Percentiles rank a stretch among this genome's conserved stretches.
Evolutionary conservation across 1,140 invertebrate species (phyloP).

Genomic region (Melitaea cinxia): DNA sequence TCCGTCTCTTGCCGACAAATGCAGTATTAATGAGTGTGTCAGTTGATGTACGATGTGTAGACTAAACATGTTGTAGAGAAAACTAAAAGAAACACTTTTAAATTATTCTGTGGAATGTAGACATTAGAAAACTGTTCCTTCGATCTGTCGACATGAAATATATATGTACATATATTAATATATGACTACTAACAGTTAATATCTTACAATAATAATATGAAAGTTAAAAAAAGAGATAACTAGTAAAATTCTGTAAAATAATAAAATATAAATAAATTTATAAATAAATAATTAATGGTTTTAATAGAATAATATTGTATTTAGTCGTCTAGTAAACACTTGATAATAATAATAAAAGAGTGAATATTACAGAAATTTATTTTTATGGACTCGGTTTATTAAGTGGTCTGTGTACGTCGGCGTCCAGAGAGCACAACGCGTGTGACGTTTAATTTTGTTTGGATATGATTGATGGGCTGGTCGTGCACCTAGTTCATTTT

Average conservation of each 20-base stretch:
- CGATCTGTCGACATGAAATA: no score
- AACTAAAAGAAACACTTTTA: constrained; percentile 1
- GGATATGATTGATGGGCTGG: constrained; percentile 70
- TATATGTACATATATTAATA: no score
- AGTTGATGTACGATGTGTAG: constrained; percentile 38
- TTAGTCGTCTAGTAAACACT: background rate
- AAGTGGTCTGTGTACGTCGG: constrained; percentile 44
- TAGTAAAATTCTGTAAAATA: no score
- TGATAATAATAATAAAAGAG: background rate
- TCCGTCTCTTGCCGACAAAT: constrained; percentile 68
- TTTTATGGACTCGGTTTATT: constrained; percentile 30
- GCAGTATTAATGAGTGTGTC: constrained; percentile 72
- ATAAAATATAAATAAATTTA: no score
- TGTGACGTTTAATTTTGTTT: constrained; percentile 77
- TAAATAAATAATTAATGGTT: no score
- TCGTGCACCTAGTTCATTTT: constrained; percentile 55
- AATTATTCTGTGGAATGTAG: no score
- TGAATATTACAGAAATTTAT: background rate
- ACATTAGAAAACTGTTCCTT: no score
- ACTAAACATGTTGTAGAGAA: constrained; percentile 27
- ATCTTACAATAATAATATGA: no score
- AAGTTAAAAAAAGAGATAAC: no score
- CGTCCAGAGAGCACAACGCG: constrained; percentile 53
- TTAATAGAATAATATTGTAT: no score
- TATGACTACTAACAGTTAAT: no score